Evolutionary conservation across 2,113 vertebrate genomes (phyloP).

Genomic region (Chrysochloris asiatica): DNA sequence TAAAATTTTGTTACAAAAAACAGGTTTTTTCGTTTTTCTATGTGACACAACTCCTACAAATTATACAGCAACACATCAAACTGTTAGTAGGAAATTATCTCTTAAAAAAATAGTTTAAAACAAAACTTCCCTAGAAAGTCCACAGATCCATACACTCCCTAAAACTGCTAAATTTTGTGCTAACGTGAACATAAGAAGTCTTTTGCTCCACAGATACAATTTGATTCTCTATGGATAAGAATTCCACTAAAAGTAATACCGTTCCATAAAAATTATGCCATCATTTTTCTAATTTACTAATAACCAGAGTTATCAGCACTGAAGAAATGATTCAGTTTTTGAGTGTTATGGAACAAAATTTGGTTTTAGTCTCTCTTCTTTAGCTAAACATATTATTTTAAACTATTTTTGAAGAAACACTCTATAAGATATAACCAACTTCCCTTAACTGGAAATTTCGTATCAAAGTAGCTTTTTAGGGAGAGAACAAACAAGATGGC

Average conservation of each 20-base stretch:
- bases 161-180: background rate
- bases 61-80: background rate
- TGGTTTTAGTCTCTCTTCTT: background rate
- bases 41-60: background rate
- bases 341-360: constrained; percentile 3
- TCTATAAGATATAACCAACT: background rate
- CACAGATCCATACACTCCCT: background rate
- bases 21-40: background rate
- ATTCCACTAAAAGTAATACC: background rate
- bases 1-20: background rate
- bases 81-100: background rate
- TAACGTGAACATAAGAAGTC: background rate
- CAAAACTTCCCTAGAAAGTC: background rate
- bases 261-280: background rate
- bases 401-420: constrained; percentile 39
- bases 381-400: constrained; percentile 11
- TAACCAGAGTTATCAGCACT: background rate
- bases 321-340: constrained; percentile 4
- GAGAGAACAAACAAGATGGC: no score
- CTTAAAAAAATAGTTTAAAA: background rate
- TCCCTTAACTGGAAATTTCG: background rate
- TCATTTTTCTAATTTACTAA: background rate
- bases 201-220: background rate
- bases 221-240: background rate
- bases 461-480: no score